Base-by-base conservation (phyloP, 2,888 invertebrate species). In the Seira musarum region DNA sequence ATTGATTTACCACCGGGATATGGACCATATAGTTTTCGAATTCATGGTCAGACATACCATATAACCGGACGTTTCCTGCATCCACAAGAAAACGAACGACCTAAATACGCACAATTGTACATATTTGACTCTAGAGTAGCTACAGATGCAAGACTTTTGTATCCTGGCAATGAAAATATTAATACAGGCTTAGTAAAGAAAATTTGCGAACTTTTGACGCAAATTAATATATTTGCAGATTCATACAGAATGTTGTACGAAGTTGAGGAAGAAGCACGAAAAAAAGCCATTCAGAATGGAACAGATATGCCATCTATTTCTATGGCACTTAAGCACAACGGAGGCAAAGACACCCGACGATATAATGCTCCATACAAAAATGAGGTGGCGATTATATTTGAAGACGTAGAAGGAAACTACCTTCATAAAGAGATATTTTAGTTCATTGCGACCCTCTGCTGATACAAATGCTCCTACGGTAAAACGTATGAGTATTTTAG, bases 41-140 rank as follows among this genome's bases (percentile, higher is more conserved):
- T 74, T 3, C 74, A 53, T 24, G 74, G 74, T 30, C 74, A 74
- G 60, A 21, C 53, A n/a, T 74, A 74, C 35, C 67, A 66, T 53
- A n/a, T 13, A 8, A 60, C 60, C 17, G 60, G 60, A 60, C 5
- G 49, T 2, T 21, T 53, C 8, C 24, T 69, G 15, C 46, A 69
- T 53, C 69, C 69, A 6, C 19, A 46, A 22, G 49, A 40, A 46
- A 53, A 22, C 1, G 22, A 49, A 53, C 17, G 22, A 13, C 19
- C 49, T 19, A 3, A 46, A 21, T 69, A 21, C 53, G 69, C 69
- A 49, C 69, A 69, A 21, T 53, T 69, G 19, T 69, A 69, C 21
- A 53, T 69, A 17, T 22, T 61, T 8, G 71, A 71, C 64, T 21
- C 72, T 1, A 13, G 17, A 40, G 46, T 64, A 64, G 63, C 72